Conservation (phyloP, 2,113 vertebrate species). For the Gadus chalcogrammus region DNA sequence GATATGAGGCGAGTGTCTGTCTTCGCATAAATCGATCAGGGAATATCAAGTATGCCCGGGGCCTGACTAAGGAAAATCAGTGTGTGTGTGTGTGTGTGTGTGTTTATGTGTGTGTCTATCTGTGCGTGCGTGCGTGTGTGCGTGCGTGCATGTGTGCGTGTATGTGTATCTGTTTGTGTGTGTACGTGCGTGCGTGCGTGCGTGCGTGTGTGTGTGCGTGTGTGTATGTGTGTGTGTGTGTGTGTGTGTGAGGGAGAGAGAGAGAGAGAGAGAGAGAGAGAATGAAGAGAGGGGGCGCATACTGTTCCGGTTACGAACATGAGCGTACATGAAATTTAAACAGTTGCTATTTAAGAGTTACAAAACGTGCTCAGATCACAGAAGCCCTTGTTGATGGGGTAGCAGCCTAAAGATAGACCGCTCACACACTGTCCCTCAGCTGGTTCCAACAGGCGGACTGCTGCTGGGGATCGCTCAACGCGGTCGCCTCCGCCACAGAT, state of each 20-base stretch:
- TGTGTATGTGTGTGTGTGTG: neutral
- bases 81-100: slow-evolving; percentile 10
- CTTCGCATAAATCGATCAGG: slow-evolving; percentile 57
- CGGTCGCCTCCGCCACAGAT: too few species aligned
- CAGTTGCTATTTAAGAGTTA: too few species aligned
- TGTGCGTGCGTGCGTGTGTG: neutral
- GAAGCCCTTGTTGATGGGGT: too few species aligned
- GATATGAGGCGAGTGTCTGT: slow-evolving; percentile 54
- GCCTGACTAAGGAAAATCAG: slow-evolving; percentile 65
- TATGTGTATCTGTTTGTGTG: slow-evolving; percentile 16
- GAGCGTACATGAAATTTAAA: neutral
- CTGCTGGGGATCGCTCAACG: too few species aligned
- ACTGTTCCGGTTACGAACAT: neutral
- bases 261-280: slow-evolving; percentile 10
- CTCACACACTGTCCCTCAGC: too few species aligned
- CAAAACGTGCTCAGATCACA: too few species aligned
- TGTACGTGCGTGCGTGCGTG: neutral
- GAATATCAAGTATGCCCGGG: slow-evolving; percentile 57
- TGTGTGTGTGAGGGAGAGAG: neutral
- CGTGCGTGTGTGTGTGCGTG: neutral
- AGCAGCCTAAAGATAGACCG: too few species aligned
- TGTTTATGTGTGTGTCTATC: slow-evolving; percentile 3
- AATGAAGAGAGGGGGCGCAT: neutral
- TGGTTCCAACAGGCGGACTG: too few species aligned
- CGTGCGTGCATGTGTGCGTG: too few species aligned